Conservation (phyloP, 2,113 vertebrate genomes). For the Nycticebus coucang region DNA sequence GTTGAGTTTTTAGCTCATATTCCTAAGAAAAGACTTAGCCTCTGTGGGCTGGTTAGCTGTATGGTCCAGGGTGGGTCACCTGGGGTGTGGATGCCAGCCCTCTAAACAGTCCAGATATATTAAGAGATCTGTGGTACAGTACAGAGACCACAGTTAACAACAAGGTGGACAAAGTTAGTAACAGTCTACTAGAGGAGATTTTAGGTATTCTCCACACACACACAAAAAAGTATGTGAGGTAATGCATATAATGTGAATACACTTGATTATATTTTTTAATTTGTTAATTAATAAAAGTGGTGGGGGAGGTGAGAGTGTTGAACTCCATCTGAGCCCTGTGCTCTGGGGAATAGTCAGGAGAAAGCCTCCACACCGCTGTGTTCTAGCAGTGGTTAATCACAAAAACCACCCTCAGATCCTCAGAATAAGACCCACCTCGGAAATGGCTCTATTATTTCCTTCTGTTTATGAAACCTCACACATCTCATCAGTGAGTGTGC, state of each 20-base stretch:
- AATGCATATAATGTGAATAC: neutral
- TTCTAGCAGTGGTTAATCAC: no score
- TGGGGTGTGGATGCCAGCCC: neutral
- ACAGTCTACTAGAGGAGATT: neutral
- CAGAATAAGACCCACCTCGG: neutral
- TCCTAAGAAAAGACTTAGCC: neutral
- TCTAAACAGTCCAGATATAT: neutral
- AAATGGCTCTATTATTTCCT: neutral
- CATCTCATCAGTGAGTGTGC: neutral
- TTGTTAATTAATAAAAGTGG: neutral
- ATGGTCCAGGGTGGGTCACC: neutral
- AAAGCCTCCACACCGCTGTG: neutral
- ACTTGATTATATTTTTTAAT: neutral
- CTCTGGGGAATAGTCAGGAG: neutral
- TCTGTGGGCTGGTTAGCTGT: neutral
- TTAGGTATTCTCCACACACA: neutral
- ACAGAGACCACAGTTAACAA: neutral
- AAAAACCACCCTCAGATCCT: neutral
- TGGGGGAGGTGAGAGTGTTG: neutral
- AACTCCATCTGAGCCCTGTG: neutral
- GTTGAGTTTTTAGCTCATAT: neutral
- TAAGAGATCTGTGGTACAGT: neutral
- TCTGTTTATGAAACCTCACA: fast-evolving
- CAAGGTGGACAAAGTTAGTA: no score
- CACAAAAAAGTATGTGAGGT: neutral